Conservation (phyloP, 2,797 vertebrate species). For the Silurus lanzhouensis region DNA sequence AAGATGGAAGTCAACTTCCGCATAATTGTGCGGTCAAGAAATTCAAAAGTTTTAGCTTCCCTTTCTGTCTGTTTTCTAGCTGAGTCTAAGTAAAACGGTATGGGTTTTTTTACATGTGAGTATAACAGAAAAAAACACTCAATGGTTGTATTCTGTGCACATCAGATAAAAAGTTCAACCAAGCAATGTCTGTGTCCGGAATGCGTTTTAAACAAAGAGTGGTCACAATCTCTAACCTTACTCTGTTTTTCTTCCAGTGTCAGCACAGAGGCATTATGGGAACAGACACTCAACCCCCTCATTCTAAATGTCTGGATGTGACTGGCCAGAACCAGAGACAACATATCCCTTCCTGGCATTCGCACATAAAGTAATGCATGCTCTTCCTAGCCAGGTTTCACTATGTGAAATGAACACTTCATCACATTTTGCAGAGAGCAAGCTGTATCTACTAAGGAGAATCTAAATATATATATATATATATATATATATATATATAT, state of each 20-base stretch:
- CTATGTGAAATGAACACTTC: slow-evolving; percentile 73
- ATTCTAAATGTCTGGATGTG: slow-evolving; percentile 65
- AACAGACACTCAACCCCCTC: slow-evolving; percentile 67
- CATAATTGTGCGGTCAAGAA: background rate
- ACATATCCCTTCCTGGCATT: slow-evolving; percentile 65
- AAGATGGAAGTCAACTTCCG: slow-evolving; percentile 7
- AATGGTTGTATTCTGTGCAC: slow-evolving; percentile 16
- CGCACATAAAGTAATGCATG: slow-evolving; percentile 79
- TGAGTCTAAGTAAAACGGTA: slow-evolving; percentile 65
- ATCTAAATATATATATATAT: slow-evolving; percentile 60
- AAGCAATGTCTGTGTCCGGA: slow-evolving; percentile 27
- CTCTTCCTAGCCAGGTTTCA: slow-evolving; percentile 77
- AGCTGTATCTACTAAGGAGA: slow-evolving; percentile 74
- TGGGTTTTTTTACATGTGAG: slow-evolving; percentile 54
- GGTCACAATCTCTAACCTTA: slow-evolving; percentile 27
- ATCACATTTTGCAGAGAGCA: slow-evolving; percentile 71
- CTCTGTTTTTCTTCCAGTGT: slow-evolving; percentile 54
- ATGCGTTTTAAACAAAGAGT: background rate
- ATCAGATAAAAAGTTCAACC: background rate
- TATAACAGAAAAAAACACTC: slow-evolving; percentile 31
- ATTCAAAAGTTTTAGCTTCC: slow-evolving; percentile 36
- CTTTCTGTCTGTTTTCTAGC: slow-evolving; percentile 59
- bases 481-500: slow-evolving; percentile 37
- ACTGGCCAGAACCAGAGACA: slow-evolving; percentile 63
- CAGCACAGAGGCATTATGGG: slow-evolving; percentile 70